These are phyloP conservation scores for Rallus limicola DNA, from an alignment of 2,113 vertebrate genomes.

Conservation along the genomic window DNA sequence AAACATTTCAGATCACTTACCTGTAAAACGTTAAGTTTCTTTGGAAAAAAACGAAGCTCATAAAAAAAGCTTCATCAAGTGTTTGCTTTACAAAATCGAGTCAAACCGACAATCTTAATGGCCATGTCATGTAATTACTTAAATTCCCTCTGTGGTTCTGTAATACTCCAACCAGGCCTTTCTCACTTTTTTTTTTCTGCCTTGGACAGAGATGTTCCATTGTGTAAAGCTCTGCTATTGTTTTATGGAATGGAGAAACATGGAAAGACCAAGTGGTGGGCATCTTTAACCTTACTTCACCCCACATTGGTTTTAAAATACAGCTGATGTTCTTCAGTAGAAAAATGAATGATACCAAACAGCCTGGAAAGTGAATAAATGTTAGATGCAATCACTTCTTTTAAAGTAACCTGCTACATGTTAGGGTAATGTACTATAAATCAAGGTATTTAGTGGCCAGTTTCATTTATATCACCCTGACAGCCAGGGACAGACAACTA, in stretches of 20 bases:
- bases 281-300: slow-evolving; percentile 6
- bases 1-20: neutral
- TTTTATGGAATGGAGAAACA: neutral
- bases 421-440: neutral
- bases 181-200: slow-evolving; percentile 13
- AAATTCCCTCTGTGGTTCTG: neutral
- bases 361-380: neutral
- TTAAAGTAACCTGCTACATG: neutral
- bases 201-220: neutral
- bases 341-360: neutral
- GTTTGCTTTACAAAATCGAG: neutral
- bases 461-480: neutral
- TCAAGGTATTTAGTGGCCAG: neutral
- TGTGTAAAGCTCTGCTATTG: neutral
- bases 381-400: no score
- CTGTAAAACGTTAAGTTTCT: neutral
- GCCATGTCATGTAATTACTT: neutral
- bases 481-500: neutral
- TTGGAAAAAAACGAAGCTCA: neutral
- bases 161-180: neutral
- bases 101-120: neutral
- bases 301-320: neutral
- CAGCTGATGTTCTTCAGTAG: neutral
- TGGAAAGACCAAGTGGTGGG: neutral
- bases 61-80: neutral